Evolutionary conservation across 2,888 invertebrate species (phyloP), one percentile per base, ranked within the genome.

Genomic region (Camptogramma bilineatum): DNA sequence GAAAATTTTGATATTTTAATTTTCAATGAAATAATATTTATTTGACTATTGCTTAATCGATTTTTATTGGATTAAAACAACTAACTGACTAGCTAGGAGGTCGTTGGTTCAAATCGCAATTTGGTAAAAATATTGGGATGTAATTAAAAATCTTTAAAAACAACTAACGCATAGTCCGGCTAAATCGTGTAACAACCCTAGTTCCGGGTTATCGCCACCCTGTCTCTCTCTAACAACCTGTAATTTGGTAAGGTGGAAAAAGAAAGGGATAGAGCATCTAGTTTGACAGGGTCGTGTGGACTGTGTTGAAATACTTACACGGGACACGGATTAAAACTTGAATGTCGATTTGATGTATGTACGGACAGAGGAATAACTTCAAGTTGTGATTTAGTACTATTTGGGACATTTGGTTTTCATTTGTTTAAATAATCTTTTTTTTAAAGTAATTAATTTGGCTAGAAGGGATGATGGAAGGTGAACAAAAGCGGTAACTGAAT

Each of bases 221-320:
- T 63, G 56, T 79, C 76, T 70, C 71, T 58, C 55, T 79, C 74
- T 67, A 68, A 68, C 69, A 60, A 48, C 39, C 17, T 52, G 46
- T 65, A 56, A 66, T 60, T 67, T 69, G 52, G 74, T 47, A 56
- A 52, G 76, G 71, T 56, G 62, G 76, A 79, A 72, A 77, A 73
- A 74, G 69, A 71, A 77, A 68, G 62, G 54, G 64, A 74, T 72
- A 70, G 78, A 83, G 77, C 79, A 81, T 79, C 80, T 77, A 79
- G 84, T 79, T 77, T 80, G 81, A 79, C 80, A 80, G 79, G 80
- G 71, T 78, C 73, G 74, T 75, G 66, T 72, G 60, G 64, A 72
- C 72, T 81, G 86, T 88, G 91, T 91, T 89, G 88, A 91, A 91
- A 91, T 88, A 87, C 87, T 86, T 88, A 88, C 89, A 87, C 83